These are phyloP conservation scores for Argyrosomus regius DNA, from an alignment of 2,797 vertebrate species.

Conservation along the genomic window DNA sequence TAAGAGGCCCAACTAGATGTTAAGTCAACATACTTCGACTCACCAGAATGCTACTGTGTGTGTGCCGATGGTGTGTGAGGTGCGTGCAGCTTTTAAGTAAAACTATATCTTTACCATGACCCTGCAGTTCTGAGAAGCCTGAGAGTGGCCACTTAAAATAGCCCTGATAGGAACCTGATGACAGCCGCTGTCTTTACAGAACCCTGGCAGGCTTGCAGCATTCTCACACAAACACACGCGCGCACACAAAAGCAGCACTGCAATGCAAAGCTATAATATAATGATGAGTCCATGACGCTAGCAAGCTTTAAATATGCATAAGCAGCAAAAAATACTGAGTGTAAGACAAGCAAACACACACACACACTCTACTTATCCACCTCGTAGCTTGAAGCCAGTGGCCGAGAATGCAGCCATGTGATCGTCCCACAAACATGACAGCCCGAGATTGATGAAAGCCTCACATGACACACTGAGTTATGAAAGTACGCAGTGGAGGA, in stretches of 20 bases:
- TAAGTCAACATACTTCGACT: slow-evolving; percentile 31
- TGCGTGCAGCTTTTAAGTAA: slow-evolving; percentile 54
- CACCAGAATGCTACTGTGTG: slow-evolving; percentile 5
- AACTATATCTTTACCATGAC: slow-evolving; percentile 76
- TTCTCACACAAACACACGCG: slow-evolving; percentile 8
- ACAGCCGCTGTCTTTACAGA: slow-evolving; percentile 71
- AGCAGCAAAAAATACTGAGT: slow-evolving; percentile 5
- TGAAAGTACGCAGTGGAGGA: slow-evolving; percentile 63
- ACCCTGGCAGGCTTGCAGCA: slow-evolving; percentile 44
- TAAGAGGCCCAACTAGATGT: slow-evolving; percentile 27
- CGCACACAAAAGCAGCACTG: not conserved
- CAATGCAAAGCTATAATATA: slow-evolving; percentile 21
- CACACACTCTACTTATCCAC: not conserved
- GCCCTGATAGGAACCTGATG: slow-evolving; percentile 74
- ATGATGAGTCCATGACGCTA: not conserved
- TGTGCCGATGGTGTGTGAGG: not conserved
- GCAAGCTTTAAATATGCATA: slow-evolving; percentile 29
- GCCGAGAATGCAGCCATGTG: slow-evolving; percentile 60
- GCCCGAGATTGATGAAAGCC: slow-evolving; percentile 74
- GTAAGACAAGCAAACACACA: slow-evolving; percentile 2
- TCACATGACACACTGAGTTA: slow-evolving; percentile 77
- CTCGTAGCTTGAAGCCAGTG: slow-evolving; percentile 24
- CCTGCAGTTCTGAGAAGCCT: slow-evolving; percentile 77
- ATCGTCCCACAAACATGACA: slow-evolving; percentile 60
- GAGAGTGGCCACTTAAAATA: slow-evolving; percentile 79